Base-by-base conservation (phyloP, 1,140 invertebrate species). In the Archegozetes longisetosus region DNA sequence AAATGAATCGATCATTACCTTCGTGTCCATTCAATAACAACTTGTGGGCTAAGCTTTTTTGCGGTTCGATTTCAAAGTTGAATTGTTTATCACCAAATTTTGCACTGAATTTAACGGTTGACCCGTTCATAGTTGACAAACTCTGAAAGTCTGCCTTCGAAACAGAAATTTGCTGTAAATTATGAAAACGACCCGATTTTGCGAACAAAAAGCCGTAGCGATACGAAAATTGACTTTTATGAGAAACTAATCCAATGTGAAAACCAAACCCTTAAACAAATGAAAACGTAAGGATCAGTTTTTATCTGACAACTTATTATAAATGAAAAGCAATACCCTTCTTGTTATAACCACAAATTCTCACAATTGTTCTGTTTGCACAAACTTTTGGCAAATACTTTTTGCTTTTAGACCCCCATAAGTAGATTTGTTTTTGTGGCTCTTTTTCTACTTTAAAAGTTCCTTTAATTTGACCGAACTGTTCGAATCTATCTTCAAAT, bases 391-490 rank as follows among this genome's bases (percentile, higher is more conserved):
- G 17, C 27, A 14, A 51, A 57, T 32, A 57, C 32, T 29, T 17
- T 57, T 29, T 12, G 12, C 27, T 29, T 53, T 53, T 50, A 53
- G 28, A 53, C 4, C 55, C 55, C 54, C 55, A 58, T 9, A 64
- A 54, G 29, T 51, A 61, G 23, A 61, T 23, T 54, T 64, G 50
- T 25, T 49, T 26, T 29, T 61, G 48, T 12, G 53, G 50, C 17
- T 61, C 14, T 40, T 52, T 56, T 50, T 64, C 57, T 13, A 61
- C 20, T 48, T 28, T 47, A 22, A 61, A 9, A 3, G 62, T 61
- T 17, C 62, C 62, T 55, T 62, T 64, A 2, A 64, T 24, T 24
- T 61, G 59, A 4, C 59, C 57, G 52, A 53, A 61, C 29, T 64
- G 62, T 48, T 64, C 60, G 32, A 58, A 58, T 40, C 28, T 51